A percentile compares a stretch with the other conserved stretches of the same genome.
Evolutionary conservation across 2,113 vertebrate species (phyloP).

Genomic region (Phrynocephalus versicolor): DNA sequence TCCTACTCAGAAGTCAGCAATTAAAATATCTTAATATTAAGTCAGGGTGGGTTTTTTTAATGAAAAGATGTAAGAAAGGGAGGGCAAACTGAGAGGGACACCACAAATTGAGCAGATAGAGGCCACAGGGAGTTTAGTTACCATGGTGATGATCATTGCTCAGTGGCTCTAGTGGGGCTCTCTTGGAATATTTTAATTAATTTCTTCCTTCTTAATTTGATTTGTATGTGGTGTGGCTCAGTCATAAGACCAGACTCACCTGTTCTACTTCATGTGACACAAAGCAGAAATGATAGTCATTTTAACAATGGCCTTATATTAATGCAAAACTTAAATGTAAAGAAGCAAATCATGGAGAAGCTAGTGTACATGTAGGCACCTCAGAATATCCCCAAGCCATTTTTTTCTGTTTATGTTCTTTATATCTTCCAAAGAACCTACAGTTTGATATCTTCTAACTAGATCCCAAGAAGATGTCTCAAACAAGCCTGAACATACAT

Average conservation of each 20-base stretch:
- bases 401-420: neutral
- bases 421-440: neutral
- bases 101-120: slow-evolving; percentile 69
- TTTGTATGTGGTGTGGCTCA: slow-evolving; percentile 64
- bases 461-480: neutral
- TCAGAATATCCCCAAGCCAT: neutral
- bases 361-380: neutral
- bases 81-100: slow-evolving; percentile 39
- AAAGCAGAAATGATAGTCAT: slow-evolving; percentile 73
- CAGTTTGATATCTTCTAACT: neutral
- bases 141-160: slow-evolving; percentile 73
- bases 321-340: neutral
- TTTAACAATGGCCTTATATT: slow-evolving; percentile 49
- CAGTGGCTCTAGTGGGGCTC: slow-evolving; percentile 77
- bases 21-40: slow-evolving; percentile 79
- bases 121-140: slow-evolving; percentile 70
- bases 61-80: slow-evolving; percentile 70
- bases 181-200: slow-evolving; percentile 77
- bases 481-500: neutral
- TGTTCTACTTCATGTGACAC: slow-evolving; percentile 76
- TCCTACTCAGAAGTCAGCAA: slow-evolving; percentile 69
- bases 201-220: slow-evolving; percentile 80
- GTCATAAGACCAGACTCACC: slow-evolving; percentile 72
- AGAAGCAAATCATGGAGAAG: neutral
- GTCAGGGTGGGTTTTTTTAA: slow-evolving; percentile 71